Conservation (phyloP, 2,113 vertebrate genomes). For the Pollimyrus isidori region DNA sequence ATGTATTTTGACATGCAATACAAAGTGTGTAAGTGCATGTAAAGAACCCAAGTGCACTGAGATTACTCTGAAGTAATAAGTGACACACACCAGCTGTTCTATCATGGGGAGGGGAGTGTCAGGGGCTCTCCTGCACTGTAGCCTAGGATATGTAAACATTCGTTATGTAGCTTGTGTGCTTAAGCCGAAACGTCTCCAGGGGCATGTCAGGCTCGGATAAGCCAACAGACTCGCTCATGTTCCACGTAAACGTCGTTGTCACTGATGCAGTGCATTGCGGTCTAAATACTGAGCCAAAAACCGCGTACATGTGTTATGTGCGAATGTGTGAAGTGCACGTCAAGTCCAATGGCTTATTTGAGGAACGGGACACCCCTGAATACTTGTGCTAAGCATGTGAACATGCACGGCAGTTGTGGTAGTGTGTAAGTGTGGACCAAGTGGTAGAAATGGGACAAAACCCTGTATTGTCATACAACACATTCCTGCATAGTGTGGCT, state of each 20-base stretch:
- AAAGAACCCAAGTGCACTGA: background rate
- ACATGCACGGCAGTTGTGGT: background rate
- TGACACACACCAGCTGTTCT: background rate
- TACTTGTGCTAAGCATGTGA: background rate
- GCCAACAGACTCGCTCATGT: background rate
- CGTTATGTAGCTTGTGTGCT: background rate
- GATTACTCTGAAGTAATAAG: background rate
- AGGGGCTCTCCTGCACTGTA: background rate
- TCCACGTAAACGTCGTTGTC: background rate
- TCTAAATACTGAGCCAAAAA: background rate
- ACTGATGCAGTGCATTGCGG: background rate
- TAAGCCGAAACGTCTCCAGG: background rate
- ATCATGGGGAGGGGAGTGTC: background rate
- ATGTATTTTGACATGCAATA: background rate
- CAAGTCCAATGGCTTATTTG: background rate
- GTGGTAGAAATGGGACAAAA: background rate
- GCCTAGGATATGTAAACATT: background rate
- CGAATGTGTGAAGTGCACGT: background rate
- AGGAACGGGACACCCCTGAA: background rate
- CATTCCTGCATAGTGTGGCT: background rate
- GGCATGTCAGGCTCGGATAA: background rate
- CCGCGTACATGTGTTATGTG: background rate
- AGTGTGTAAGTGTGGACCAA: background rate
- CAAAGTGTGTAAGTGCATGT: background rate
- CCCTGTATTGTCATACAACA: background rate